Percentiles rank a stretch among this genome's conserved stretches.
phyloP scores from a whole-genome alignment of 2,888 invertebrate species.

The Ethmia dodecea region DNA sequence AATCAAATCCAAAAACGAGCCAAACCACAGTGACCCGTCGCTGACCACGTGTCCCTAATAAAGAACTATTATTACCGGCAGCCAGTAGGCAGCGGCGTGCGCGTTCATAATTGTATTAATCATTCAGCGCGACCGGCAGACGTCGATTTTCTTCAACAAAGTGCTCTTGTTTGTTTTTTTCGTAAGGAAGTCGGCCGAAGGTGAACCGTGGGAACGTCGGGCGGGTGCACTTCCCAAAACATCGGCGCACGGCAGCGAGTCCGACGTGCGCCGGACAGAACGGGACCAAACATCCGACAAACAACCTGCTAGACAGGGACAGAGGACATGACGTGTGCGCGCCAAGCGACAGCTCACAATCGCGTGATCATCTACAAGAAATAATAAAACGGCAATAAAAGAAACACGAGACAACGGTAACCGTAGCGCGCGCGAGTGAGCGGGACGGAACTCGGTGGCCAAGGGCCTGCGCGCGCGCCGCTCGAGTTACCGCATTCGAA shows the following conservation, averaged over 20 bases:
- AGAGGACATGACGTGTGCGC: constrained; percentile 68
- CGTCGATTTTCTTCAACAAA: constrained; percentile 77
- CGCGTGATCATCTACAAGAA: constrained; percentile 78
- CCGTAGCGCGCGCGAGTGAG: constrained; percentile 52
- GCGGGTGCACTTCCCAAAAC: constrained; percentile 79
- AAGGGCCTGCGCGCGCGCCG: constrained; percentile 67
- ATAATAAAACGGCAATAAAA: constrained; percentile 78
- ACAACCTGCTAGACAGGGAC: constrained; percentile 32
- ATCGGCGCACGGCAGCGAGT: constrained; percentile 72
- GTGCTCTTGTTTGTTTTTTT: constrained; percentile 78
- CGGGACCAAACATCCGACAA: constrained; percentile 34
- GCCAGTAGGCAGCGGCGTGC: constrained; percentile 57
- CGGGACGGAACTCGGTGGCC: constrained; percentile 52
- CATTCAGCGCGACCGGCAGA: constrained; percentile 75
- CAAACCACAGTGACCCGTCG: too few species aligned
- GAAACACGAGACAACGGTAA: constrained; percentile 71
- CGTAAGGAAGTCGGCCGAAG: constrained; percentile 76
- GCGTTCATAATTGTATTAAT: constrained; percentile 76
- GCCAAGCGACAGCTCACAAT: constrained; percentile 75
- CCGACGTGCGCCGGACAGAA: constrained; percentile 63
- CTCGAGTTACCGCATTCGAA: constrained; percentile 71
- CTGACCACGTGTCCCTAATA: constrained; percentile 68
- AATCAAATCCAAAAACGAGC: too few species aligned
- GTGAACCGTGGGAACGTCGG: constrained; percentile 77
- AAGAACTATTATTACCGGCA: constrained; percentile 61